A percentile compares a stretch with the other conserved stretches of the same genome.
Evolutionary conservation across 1,140 invertebrate genomes (phyloP).

Genomic region (Hyles vespertilio): DNA sequence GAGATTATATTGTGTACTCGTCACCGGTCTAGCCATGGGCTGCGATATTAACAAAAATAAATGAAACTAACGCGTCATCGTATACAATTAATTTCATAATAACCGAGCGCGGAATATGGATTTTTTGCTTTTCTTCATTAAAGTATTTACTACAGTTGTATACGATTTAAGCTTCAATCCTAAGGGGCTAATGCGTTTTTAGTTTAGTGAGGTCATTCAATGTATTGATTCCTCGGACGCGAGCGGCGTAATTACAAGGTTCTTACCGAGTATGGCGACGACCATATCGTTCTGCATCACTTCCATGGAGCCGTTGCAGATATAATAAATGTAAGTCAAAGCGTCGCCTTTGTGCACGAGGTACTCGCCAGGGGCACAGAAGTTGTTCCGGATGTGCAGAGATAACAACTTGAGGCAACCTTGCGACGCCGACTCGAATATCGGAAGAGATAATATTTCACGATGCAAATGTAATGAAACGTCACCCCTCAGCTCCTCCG

Average conservation of each 20-base stretch:
- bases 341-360: constrained; percentile 98
- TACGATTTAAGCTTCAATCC: too few relatives aligned
- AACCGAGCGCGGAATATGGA: too few relatives aligned
- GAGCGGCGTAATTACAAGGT: too few relatives aligned
- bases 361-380: constrained; percentile 97
- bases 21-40: too few relatives aligned
- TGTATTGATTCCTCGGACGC: background rate
- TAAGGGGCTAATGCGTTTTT: too few relatives aligned
- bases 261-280: constrained; percentile 96
- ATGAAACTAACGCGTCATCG: too few relatives aligned
- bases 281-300: constrained; percentile 98
- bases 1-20: too few relatives aligned
- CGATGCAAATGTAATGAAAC: constrained; percentile 96
- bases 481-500: constrained; percentile 95
- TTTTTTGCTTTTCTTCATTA: too few relatives aligned
- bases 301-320: constrained; percentile 98
- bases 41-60: too few relatives aligned
- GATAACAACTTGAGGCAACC: constrained; percentile 94
- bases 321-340: constrained; percentile 95
- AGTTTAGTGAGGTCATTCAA: too few relatives aligned
- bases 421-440: constrained; percentile 95
- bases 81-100: too few relatives aligned
- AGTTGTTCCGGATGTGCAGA: constrained; percentile 92
- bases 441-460: constrained; percentile 94
- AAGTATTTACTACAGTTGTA: too few relatives aligned